Base-by-base conservation (phyloP, 2,888 invertebrate species). In the Carpatolechia fugitivella region DNA sequence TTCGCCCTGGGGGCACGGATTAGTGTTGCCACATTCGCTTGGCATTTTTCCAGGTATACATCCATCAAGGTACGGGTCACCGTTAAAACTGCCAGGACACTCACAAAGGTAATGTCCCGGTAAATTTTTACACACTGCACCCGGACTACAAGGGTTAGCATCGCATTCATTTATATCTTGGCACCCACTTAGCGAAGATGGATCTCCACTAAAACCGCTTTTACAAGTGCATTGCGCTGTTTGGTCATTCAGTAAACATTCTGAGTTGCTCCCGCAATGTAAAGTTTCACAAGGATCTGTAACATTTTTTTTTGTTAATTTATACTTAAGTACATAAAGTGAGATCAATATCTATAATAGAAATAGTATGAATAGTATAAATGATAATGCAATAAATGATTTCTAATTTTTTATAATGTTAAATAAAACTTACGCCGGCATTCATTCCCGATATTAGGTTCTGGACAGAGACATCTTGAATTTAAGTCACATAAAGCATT, bases 161-260 rank as follows among this genome's bases (percentile, higher is more conserved):
- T 91, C 91, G 74, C 98, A 98, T 85, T 98, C 98, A 77, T 98
- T 94, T 58, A 98, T 93, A 80, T 98, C 98, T 72, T 93, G 92
- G 77, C 97, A 98, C 11, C 96, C 96, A 56, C 92, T 92, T 2
- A 91, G 83, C 8, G 92, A 91, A 47, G 91, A 87, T 1, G 93
- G 91, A 68, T 92, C 87, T 11, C 96, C 96, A 0, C 95, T 94
- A 78, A 93, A 98, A 3, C 98, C 98, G 58, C 92, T 92, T 56
- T 93, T 93, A 73, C 98, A 98, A 35, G 96, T 91, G 75, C 98
- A 98, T 70, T 95, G 95, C 0, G 97, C 96, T 66, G 93, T 91
- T 71, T 95, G 95, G 70, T 95, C 95, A 54, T 95, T 93, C 53
- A 98, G 82, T 92, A 97, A 95, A 80, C 98, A 98, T 73, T 97